phyloP scores from a whole-genome alignment of 1,140 invertebrate genomes.

The Drosophila repletoides region DNA sequence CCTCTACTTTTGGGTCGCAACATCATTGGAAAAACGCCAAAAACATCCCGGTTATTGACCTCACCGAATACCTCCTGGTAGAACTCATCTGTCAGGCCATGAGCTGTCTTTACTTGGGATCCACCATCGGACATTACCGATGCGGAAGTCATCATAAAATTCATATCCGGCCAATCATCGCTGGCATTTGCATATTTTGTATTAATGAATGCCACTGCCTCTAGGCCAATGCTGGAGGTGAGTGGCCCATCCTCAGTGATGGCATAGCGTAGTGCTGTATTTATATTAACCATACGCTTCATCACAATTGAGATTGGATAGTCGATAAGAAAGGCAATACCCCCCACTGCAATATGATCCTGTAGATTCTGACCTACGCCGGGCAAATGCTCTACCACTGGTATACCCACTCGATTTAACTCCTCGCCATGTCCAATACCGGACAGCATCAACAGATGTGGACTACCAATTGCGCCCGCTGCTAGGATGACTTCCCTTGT shows the following conservation, averaged over 20 bases:
- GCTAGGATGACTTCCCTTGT: constrained; percentile 90
- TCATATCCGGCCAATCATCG: constrained; percentile 95
- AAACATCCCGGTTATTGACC: constrained; percentile 89
- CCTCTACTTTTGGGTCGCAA: constrained; percentile 93
- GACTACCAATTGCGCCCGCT: constrained; percentile 89
- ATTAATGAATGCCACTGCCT: constrained; percentile 92
- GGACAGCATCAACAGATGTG: constrained; percentile 93
- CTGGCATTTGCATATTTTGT: constrained; percentile 92
- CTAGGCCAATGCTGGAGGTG: constrained; percentile 91
- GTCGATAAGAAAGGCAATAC: constrained; percentile 91
- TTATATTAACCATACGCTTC: constrained; percentile 89
- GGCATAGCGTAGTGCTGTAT: constrained; percentile 89
- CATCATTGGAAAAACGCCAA: constrained; percentile 93
- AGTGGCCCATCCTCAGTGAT: constrained; percentile 91
- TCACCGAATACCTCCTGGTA: constrained; percentile 88
- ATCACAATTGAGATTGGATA: constrained; percentile 89
- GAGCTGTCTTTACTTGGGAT: constrained; percentile 88
- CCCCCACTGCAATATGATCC: constrained; percentile 92
- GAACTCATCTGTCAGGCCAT: constrained; percentile 90
- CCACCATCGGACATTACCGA: constrained; percentile 88
- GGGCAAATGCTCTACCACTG: constrained; percentile 87
- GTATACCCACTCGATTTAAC: constrained; percentile 86
- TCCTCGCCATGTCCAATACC: constrained; percentile 90
- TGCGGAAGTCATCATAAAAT: constrained; percentile 92
- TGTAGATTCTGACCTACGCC: constrained; percentile 92